Evolutionary conservation across 2,113 vertebrate genomes (phyloP).

Genomic region (Vicugna pacos): DNA sequence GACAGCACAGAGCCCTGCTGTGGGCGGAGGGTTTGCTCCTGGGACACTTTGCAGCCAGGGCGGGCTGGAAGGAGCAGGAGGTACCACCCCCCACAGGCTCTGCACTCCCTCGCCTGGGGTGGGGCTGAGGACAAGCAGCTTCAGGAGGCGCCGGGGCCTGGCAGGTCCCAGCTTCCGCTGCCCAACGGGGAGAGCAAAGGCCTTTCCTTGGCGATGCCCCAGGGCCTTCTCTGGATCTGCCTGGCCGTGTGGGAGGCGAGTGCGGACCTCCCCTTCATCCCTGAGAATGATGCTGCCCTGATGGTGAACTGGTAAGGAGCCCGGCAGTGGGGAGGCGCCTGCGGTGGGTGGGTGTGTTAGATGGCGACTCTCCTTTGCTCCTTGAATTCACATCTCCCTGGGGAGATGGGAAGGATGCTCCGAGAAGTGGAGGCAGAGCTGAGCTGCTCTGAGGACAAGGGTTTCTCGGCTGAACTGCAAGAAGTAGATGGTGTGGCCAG

Average conservation of each 20-base stretch:
- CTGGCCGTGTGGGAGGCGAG: slow-evolving; percentile 89
- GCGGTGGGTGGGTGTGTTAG: too few relatives aligned
- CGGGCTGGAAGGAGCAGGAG: neutral
- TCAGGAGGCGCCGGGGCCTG: neutral
- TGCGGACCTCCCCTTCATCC: slow-evolving; percentile 94
- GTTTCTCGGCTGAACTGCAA: neutral
- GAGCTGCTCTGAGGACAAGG: neutral
- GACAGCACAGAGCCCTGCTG: slow-evolving; percentile 69
- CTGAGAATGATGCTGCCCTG: slow-evolving; percentile 95
- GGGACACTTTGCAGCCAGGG: slow-evolving; percentile 12
- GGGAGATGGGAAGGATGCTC: neutral
- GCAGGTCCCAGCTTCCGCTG: neutral
- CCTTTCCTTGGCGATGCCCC: slow-evolving; percentile 80
- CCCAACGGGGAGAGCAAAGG: neutral
- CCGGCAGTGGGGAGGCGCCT: rapidly evolving
- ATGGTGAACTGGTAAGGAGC: slow-evolving; percentile 96
- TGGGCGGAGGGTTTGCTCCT: slow-evolving; percentile 20
- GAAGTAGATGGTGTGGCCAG: rapidly evolving
- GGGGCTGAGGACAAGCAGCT: slow-evolving; percentile 14
- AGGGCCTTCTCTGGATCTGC: slow-evolving; percentile 91
- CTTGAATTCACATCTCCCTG: neutral
- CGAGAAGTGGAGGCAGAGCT: neutral
- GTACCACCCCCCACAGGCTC: neutral
- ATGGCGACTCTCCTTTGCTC: rapidly evolving
- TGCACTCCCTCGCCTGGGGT: neutral